Evolutionary conservation across 2,797 vertebrate genomes (phyloP).

Genomic region (Periophthalmus magnuspinnatus): DNA sequence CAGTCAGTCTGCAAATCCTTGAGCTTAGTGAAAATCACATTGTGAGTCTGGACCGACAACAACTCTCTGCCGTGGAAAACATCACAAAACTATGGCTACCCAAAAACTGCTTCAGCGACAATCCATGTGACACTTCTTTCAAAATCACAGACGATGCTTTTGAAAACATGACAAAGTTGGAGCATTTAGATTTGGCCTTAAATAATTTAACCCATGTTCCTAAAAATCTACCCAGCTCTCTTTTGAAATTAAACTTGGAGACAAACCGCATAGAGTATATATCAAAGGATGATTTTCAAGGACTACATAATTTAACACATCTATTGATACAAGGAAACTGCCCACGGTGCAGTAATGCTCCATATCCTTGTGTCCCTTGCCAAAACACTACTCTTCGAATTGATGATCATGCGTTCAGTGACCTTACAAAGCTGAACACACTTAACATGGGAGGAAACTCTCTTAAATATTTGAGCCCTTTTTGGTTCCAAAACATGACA

Average conservation of each 20-base stretch:
- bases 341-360: constrained; percentile 87
- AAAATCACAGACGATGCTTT: constrained; percentile 75
- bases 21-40: constrained; percentile 81
- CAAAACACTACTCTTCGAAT: constrained; percentile 77
- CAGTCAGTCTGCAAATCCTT: constrained; percentile 71
- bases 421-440: constrained; percentile 68
- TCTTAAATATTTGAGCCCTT: constrained; percentile 63
- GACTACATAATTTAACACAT: constrained; percentile 73
- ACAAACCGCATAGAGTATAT: constrained; percentile 82
- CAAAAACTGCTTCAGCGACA: constrained; percentile 87
- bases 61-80: constrained; percentile 72
- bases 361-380: constrained; percentile 86
- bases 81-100: constrained; percentile 78
- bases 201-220: constrained; percentile 88
- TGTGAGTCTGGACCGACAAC: constrained; percentile 58
- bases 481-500: constrained; percentile 80
- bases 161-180: constrained; percentile 70
- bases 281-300: constrained; percentile 76
- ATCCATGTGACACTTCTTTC: constrained; percentile 77
- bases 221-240: constrained; percentile 72
- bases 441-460: constrained; percentile 88
- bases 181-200: constrained; percentile 79
- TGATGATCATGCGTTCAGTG: constrained; percentile 78
- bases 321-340: constrained; percentile 92
- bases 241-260: constrained; percentile 75